Percentiles rank a stretch among this genome's conserved stretches.
phyloP scores from a whole-genome alignment of 2,113 vertebrate species.

The Phoxinus phoxinus region DNA sequence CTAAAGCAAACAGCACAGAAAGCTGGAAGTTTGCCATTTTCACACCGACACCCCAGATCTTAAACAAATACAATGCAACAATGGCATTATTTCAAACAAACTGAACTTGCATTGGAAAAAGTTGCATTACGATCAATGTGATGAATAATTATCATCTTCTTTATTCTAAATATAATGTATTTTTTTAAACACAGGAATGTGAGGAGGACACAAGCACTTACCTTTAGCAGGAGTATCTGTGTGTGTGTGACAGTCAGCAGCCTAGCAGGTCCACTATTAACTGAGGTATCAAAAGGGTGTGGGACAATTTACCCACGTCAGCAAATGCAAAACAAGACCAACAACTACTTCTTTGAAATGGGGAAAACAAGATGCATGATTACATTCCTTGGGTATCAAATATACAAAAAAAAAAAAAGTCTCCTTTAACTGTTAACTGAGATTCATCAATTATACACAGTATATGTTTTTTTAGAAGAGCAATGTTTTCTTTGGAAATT shows the following conservation, averaged over 20 bases:
- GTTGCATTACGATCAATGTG: not conserved
- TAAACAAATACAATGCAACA: not conserved
- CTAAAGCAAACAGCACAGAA: not conserved
- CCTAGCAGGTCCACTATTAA: not conserved
- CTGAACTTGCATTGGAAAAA: not conserved
- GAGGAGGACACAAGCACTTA: not conserved
- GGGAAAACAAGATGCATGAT: not conserved
- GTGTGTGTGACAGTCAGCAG: not conserved
- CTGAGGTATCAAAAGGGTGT: not conserved
- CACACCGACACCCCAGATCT: not conserved
- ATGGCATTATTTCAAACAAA: not conserved
- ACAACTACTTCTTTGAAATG: not conserved
- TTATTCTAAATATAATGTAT: not conserved
- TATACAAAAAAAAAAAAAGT: too few relatives aligned
- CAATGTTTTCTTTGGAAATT: too few relatives aligned
- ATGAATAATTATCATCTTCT: not conserved
- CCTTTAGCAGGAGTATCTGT: not conserved
- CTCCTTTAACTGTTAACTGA: too few relatives aligned
- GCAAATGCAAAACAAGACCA: constrained; percentile 1
- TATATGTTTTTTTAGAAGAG: too few relatives aligned
- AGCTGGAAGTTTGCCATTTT: not conserved
- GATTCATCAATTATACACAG: too few relatives aligned
- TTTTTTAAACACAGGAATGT: not conserved
- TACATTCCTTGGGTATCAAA: not conserved
- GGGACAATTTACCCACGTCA: not conserved